phyloP scores from a whole-genome alignment of 2,888 invertebrate species.

The Calameuta filiformis region DNA sequence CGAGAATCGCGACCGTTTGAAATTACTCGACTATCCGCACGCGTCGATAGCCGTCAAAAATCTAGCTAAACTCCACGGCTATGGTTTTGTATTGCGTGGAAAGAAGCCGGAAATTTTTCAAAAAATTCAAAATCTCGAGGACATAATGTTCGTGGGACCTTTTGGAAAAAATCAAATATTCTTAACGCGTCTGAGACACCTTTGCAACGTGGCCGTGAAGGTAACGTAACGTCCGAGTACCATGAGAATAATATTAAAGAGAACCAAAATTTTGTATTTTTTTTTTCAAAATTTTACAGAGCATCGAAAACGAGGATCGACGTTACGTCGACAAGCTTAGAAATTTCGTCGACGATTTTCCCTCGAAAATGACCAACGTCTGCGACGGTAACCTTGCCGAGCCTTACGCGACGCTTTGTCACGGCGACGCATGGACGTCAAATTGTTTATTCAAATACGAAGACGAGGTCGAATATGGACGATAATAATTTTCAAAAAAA shows the following conservation, averaged over 20 bases:
- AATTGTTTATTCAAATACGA: constrained; percentile 41
- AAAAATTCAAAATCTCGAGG: constrained; percentile 25
- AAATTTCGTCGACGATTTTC: constrained; percentile 20
- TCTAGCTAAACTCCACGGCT: constrained; percentile 37
- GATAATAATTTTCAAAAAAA: neutral
- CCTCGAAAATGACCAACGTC: constrained; percentile 4
- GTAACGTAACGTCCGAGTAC: too few species aligned
- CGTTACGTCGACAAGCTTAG: constrained; percentile 27
- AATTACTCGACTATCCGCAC: constrained; percentile 34
- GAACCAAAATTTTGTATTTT: too few species aligned
- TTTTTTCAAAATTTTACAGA: too few species aligned
- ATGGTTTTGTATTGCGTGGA: constrained; percentile 31
- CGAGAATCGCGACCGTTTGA: constrained; percentile 13
- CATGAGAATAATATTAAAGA: too few species aligned
- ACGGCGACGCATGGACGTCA: constrained; percentile 40
- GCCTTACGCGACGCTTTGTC: constrained; percentile 37
- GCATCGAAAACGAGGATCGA: too few species aligned
- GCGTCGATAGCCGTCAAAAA: constrained; percentile 22
- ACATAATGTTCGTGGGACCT: too few species aligned
- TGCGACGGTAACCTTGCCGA: constrained; percentile 31
- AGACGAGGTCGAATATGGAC: constrained; percentile 15
- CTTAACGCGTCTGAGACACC: too few species aligned
- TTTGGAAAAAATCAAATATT: too few species aligned
- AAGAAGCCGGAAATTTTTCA: constrained; percentile 31
- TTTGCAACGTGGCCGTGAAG: too few species aligned